Conservation (phyloP, 2,113 vertebrate genomes). For the Enhydra lutris region DNA sequence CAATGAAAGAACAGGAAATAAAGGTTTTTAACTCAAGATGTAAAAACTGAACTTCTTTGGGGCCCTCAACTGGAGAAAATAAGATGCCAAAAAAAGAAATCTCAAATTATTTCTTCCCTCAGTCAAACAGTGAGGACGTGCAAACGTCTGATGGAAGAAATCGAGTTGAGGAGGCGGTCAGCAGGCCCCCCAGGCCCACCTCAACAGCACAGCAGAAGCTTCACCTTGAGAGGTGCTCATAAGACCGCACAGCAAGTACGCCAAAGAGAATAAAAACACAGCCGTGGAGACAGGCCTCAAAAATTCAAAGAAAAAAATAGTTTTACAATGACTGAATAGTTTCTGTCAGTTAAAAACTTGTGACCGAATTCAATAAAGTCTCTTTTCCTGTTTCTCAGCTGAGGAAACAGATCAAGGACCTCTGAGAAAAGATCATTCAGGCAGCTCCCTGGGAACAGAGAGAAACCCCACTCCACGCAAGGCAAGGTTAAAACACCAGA, state of each 20-base stretch:
- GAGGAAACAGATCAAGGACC: slow-evolving; percentile 26
- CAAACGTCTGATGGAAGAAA: not conserved
- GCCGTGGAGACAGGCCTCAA: not conserved
- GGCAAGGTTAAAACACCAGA: not conserved
- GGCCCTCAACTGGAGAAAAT: not conserved
- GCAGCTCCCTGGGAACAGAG: not conserved
- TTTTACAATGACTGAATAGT: not conserved
- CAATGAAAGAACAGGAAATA: not conserved
- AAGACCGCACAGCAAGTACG: not conserved
- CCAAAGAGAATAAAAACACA: slow-evolving; percentile 20
- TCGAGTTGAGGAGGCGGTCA: not conserved
- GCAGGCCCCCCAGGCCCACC: not conserved
- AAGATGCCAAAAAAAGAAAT: not conserved
- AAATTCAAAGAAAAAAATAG: not conserved
- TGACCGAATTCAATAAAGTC: slow-evolving; percentile 30
- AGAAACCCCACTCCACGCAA: not conserved
- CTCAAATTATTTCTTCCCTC: not conserved
- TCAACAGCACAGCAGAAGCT: not conserved
- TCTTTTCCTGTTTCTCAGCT: slow-evolving; percentile 38
- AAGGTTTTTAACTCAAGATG: not conserved
- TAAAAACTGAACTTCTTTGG: not conserved
- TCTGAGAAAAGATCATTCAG: not conserved
- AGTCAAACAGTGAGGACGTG: not conserved
- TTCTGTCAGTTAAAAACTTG: not conserved
- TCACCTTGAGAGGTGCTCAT: not conserved